phyloP scores from a whole-genome alignment of 1,140 invertebrate genomes.

The Manduca sexta region DNA sequence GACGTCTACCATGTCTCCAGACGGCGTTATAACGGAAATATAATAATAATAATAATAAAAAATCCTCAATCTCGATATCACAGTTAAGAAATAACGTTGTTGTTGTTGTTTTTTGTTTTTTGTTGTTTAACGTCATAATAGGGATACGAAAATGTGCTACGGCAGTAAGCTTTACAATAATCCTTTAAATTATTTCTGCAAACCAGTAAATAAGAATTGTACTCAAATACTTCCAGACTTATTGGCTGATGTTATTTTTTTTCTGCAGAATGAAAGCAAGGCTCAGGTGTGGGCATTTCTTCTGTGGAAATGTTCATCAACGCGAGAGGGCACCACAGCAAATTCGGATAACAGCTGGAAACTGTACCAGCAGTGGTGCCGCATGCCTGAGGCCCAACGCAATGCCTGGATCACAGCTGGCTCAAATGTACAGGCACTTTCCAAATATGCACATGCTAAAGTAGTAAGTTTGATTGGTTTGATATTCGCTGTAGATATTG shows the following conservation, averaged over 20 bases:
- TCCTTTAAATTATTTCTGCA: no score
- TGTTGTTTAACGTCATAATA: no score
- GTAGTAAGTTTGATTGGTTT: slow-evolving; percentile 49
- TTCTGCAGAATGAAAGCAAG: slow-evolving; percentile 80
- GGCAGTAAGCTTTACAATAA: no score
- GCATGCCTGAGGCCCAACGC: slow-evolving; percentile 80
- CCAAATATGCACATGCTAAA: slow-evolving; percentile 69
- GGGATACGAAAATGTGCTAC: no score
- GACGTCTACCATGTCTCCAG: no score
- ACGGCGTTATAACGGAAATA: no score
- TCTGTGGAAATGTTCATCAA: slow-evolving; percentile 84
- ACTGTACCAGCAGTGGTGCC: slow-evolving; percentile 87
- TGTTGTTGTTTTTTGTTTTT: no score
- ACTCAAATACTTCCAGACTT: no score
- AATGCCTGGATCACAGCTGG: slow-evolving; percentile 86
- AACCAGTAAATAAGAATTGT: no score
- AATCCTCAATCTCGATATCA: no score
- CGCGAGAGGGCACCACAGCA: slow-evolving; percentile 63
- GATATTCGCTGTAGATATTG: not conserved
- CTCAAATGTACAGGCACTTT: slow-evolving; percentile 80
- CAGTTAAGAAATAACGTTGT: no score
- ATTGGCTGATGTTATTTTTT: slow-evolving; percentile 10
- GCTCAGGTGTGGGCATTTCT: slow-evolving; percentile 89
- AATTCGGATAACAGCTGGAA: slow-evolving; percentile 80
- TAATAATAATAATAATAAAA: no score